Percentiles rank a stretch among this genome's conserved stretches.
Evolutionary conservation across 2,113 vertebrate genomes (phyloP).

Genomic region (Psilopogon haemacephalus): DNA sequence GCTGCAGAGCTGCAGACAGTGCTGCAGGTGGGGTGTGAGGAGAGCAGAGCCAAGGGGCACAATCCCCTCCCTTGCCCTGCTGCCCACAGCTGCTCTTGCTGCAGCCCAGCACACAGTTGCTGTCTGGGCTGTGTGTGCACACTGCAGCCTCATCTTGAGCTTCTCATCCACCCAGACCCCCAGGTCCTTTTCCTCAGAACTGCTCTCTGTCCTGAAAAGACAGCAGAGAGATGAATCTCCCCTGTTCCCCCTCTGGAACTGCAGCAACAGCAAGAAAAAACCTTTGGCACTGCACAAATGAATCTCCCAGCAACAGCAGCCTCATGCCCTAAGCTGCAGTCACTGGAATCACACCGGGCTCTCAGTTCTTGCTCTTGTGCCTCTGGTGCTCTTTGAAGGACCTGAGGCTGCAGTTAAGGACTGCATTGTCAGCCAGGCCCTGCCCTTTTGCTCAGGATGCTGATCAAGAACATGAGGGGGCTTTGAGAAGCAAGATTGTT

Average conservation of each 20-base stretch:
- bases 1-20: too few relatives aligned
- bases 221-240: neutral
- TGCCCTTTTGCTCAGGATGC: neutral
- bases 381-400: neutral
- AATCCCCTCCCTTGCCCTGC: too few relatives aligned
- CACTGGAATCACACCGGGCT: neutral
- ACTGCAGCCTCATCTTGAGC: too few relatives aligned
- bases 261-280: neutral
- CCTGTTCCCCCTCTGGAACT: neutral
- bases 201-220: constrained; percentile 25
- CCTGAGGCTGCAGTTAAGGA: neutral
- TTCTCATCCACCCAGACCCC: too few relatives aligned
- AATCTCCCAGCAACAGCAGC: neutral
- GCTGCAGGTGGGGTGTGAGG: too few relatives aligned
- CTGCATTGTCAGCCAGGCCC: neutral
- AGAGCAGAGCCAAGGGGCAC: too few relatives aligned
- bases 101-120: too few relatives aligned
- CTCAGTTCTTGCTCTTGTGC: neutral
- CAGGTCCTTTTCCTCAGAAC: too few relatives aligned
- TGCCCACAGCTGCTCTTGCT: too few relatives aligned
- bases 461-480: neutral
- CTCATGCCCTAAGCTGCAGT: neutral
- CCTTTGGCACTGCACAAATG: neutral
- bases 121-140: too few relatives aligned
- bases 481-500: neutral